These are phyloP conservation scores for Thera britannica DNA, from an alignment of 2,888 invertebrate species.

Conservation along the genomic window DNA sequence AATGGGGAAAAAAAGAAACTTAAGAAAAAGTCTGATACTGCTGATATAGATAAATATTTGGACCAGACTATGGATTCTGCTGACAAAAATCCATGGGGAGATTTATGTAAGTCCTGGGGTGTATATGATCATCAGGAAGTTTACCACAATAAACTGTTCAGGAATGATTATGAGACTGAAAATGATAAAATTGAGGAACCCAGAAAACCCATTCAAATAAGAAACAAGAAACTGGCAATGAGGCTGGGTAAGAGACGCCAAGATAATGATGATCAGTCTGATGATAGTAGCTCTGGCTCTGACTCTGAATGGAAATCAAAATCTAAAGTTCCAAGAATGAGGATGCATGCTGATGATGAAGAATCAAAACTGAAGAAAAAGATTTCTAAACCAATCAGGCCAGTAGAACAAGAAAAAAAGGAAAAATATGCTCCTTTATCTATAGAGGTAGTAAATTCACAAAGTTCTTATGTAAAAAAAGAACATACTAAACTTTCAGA, in stretches of 20 bases:
- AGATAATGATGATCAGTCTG: constrained; percentile 56
- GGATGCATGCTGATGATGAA: constrained; percentile 96
- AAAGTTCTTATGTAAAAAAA: constrained; percentile 58
- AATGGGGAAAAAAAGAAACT: constrained; percentile 89
- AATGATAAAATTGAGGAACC: constrained; percentile 53
- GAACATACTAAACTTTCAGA: constrained; percentile 67
- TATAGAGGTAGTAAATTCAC: constrained; percentile 73
- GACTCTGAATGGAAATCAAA: constrained; percentile 85
- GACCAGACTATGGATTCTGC: constrained; percentile 59
- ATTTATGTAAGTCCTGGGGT: constrained; percentile 89
- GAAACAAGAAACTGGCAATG: constrained; percentile 72
- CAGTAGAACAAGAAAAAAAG: constrained; percentile 35
- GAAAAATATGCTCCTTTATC: constrained; percentile 71
- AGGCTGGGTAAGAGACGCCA: constrained; percentile 68
- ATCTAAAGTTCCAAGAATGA: constrained; percentile 89
- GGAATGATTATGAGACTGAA: constrained; percentile 60
- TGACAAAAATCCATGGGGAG: constrained; percentile 90
- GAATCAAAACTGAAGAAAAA: constrained; percentile 85
- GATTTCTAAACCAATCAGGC: constrained; percentile 48
- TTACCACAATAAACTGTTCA: constrained; percentile 66
- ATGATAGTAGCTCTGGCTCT: constrained; percentile 77
- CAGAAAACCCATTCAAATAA: constrained; percentile 57
- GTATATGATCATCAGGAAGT: constrained; percentile 86
- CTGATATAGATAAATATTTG: constrained; percentile 51
- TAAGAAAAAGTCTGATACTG: constrained; percentile 69